Evolutionary conservation across 2,113 vertebrate species (phyloP).

Genomic region (Austrofundulus limnaeus): DNA sequence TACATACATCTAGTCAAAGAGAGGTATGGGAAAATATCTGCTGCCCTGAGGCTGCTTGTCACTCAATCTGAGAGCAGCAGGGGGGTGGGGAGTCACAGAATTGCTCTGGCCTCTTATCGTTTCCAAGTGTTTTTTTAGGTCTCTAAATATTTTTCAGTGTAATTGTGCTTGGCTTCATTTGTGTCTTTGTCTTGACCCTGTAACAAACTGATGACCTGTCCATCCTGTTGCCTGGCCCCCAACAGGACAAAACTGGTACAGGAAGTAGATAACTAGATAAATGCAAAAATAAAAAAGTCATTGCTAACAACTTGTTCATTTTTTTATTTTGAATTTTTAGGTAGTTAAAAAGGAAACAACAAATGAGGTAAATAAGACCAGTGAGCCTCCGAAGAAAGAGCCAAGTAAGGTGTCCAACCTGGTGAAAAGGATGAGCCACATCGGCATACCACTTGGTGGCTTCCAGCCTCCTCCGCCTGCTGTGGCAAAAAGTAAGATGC

Average conservation of each 20-base stretch:
- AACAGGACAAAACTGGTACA: too few relatives aligned
- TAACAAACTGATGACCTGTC: too few relatives aligned
- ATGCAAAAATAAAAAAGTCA: neutral
- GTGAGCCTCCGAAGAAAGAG: slow-evolving; percentile 79
- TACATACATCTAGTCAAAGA: too few relatives aligned
- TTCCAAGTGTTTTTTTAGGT: too few relatives aligned
- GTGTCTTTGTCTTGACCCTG: too few relatives aligned
- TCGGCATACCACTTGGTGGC: slow-evolving; percentile 89
- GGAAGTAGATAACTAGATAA: neutral
- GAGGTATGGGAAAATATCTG: too few relatives aligned
- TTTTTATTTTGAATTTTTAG: slow-evolving; percentile 67
- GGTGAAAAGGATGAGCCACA: slow-evolving; percentile 93
- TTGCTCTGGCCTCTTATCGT: too few relatives aligned
- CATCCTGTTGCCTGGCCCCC: too few relatives aligned
- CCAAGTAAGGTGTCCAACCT: slow-evolving; percentile 90
- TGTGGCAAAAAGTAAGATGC: slow-evolving; percentile 85
- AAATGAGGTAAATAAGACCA: slow-evolving; percentile 79
- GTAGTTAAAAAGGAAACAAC: slow-evolving; percentile 83
- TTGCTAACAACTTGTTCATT: neutral
- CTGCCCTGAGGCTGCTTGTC: too few relatives aligned
- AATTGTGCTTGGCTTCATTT: too few relatives aligned
- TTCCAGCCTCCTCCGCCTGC: slow-evolving; percentile 83
- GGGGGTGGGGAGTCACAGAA: too few relatives aligned
- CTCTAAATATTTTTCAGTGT: neutral
- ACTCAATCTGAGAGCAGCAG: too few relatives aligned